Base-by-base conservation (phyloP, 2,888 invertebrate genomes). In the Aricia artaxerxes region DNA sequence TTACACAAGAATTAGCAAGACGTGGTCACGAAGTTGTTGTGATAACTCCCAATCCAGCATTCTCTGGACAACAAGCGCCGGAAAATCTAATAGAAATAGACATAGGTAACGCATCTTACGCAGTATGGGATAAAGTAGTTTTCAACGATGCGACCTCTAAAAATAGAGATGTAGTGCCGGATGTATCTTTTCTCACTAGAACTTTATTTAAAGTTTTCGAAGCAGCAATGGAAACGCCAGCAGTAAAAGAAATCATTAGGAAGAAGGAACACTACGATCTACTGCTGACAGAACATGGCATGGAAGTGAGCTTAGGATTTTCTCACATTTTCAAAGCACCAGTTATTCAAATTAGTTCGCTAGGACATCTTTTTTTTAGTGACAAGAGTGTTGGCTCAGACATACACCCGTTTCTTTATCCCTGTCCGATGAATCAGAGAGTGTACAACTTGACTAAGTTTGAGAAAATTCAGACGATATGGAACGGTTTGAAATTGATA, bases 301-400 rank as follows among this genome's bases (percentile, higher is more conserved):
- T 83, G 0, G 82, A 84, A 73, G 81, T 85, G 2, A 79, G 84
- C 0, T 78, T 89, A 9, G 84, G 84, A 2, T 83, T 88, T 9
- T 82, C 87, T 0, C 86, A 91, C 80, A 60, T 88, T 7, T 87
- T 85, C 73, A 87, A 90, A 80, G 87, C 82, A 0, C 91, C 91
- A 2, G 85, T 86, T 0, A 90, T 92, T 16, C 83, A 84, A 78
- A 78, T 92, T 0, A 89, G 88, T 79, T 89, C 90, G 0, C 83
- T 88, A 3, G 87, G 87, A 3, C 79, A 81, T 0, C 2, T 84
- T 5, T 31, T 80, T 73, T 80, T 80, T 13, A 85, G 84, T 35
- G 84, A 86, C 24, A 81, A 85, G 9, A 53, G 78, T 0, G 38
- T 88, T 1, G 85, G 86, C 9, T 82, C 82, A 16, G 82, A 84